Conservation (phyloP, 2,113 vertebrate genomes). For the Leptobrachium leishanense region DNA sequence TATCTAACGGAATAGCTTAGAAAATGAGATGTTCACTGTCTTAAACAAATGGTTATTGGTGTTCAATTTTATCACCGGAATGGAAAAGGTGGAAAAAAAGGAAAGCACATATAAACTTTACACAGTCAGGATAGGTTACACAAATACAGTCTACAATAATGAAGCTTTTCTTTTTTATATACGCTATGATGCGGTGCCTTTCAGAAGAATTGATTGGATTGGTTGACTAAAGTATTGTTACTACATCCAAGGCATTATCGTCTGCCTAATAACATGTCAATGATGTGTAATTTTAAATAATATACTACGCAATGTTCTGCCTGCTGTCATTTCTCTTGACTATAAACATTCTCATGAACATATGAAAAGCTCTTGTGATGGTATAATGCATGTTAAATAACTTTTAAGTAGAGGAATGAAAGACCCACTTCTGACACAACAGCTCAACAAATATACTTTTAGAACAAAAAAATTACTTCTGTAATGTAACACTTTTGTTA, state of each 20-base stretch:
- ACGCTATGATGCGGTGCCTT: constrained; percentile 44
- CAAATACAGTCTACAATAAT: constrained; percentile 40
- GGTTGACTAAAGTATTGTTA: constrained; percentile 57
- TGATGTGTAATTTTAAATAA: constrained; percentile 54
- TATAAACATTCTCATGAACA: constrained; percentile 40
- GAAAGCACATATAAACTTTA: neutral
- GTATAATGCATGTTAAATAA: too few species aligned
- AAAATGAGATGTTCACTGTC: neutral
- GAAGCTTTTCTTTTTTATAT: constrained; percentile 53
- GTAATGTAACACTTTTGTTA: too few species aligned
- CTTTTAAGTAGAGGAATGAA: too few species aligned
- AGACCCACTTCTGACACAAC: too few species aligned
- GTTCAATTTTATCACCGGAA: neutral
- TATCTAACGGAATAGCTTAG: neutral
- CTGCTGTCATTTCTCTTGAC: constrained; percentile 18
- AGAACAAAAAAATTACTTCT: too few species aligned
- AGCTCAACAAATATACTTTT: too few species aligned
- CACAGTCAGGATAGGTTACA: constrained; percentile 41
- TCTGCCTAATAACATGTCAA: constrained; percentile 52
- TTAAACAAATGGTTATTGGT: neutral
- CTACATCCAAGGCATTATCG: constrained; percentile 46
- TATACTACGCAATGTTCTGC: constrained; percentile 39
- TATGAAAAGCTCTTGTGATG: neutral
- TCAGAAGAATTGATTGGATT: constrained; percentile 52
- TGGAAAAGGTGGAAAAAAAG: neutral